Conservation (phyloP, 37 sponge, comb jelly and placozoan genomes). For the Hexactinellida sp. region DNA sequence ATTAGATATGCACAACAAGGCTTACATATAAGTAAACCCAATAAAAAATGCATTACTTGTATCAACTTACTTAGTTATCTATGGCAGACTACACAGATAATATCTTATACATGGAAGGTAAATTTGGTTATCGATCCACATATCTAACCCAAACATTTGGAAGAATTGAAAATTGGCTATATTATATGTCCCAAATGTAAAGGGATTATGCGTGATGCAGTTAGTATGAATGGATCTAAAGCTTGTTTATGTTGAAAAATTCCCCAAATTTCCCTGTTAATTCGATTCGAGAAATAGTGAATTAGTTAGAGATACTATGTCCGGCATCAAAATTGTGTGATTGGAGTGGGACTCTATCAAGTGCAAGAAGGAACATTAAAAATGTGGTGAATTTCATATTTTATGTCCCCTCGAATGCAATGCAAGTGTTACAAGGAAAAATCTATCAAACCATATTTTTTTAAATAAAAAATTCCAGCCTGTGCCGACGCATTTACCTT, state of each 20-base stretch:
- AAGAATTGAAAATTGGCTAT: background rate
- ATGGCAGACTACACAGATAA: too few species aligned
- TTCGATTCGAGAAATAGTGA: background rate
- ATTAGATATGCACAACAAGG: too few species aligned
- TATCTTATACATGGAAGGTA: too few species aligned
- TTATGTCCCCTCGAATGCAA: background rate
- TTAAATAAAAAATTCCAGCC: too few species aligned
- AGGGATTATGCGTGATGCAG: background rate
- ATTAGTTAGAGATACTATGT: background rate
- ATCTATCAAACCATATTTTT: background rate
- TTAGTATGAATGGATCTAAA: background rate
- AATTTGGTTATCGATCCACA: too few species aligned
- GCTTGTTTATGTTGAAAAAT: background rate
- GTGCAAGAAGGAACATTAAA: background rate
- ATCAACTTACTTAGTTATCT: too few species aligned
- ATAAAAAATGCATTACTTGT: too few species aligned
- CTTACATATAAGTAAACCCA: too few species aligned
- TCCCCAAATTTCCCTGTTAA: background rate
- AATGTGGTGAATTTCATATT: background rate
- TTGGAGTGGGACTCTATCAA: background rate
- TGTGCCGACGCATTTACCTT: too few species aligned
- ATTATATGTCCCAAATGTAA: background rate
- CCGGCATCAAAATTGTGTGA: background rate
- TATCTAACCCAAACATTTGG: too few species aligned
- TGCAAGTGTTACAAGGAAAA: background rate